Percentiles rank a stretch among this genome's conserved stretches.
Evolutionary conservation across 2,888 invertebrate genomes (phyloP).

Genomic region (Tachina grossa): DNA sequence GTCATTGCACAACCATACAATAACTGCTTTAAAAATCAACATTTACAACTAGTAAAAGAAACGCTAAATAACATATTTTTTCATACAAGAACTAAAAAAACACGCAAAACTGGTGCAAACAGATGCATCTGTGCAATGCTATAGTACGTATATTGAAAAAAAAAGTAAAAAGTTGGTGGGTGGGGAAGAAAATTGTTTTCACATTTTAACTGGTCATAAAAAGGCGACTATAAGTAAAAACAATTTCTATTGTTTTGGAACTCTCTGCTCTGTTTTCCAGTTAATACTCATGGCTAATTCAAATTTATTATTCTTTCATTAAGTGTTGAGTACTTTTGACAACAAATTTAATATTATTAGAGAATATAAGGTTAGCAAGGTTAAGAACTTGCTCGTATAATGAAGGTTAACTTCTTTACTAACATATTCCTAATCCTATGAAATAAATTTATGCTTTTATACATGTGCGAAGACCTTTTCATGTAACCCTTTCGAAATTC

Average conservation of each 20-base stretch:
- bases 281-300: conserved; percentile 64
- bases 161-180: conserved; percentile 5
- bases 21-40: no score
- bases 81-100: no score
- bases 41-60: no score
- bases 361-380: not conserved
- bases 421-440: no score
- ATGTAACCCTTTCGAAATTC: no score
- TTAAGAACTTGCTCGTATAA: not conserved
- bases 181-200: conserved; percentile 20
- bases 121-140: no score
- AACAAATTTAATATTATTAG: not conserved
- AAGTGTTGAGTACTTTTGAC: conserved; percentile 23
- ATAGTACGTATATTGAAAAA: not conserved
- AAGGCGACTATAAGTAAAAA: not conserved
- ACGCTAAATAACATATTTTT: no score
- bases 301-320: conserved; percentile 63
- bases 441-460: no score
- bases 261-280: conserved; percentile 47
- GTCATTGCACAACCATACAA: no score
- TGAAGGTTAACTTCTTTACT: no score
- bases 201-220: not conserved
- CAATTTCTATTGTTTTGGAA: not conserved
- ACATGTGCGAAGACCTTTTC: no score
- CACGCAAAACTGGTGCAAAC: no score